phyloP scores from a whole-genome alignment of 2,113 vertebrate genomes.

The Plecturocebus donacophilus region DNA sequence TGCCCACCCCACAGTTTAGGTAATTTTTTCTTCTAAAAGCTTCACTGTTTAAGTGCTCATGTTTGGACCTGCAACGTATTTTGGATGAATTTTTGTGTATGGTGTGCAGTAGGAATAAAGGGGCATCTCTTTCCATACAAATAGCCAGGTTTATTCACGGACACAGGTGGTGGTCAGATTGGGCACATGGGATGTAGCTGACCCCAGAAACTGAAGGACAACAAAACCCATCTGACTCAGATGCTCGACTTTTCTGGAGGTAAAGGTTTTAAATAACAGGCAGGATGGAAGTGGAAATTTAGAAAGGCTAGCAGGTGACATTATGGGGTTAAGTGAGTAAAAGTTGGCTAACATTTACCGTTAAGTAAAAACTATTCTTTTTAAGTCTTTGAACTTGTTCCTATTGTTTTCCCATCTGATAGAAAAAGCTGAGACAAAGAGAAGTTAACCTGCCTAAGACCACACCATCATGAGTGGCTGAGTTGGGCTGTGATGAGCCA shows the following conservation, averaged over 20 bases:
- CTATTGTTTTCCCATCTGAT: background rate
- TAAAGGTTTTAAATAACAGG: background rate
- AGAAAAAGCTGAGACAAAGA: background rate
- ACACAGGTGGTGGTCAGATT: background rate
- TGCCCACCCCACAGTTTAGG: background rate
- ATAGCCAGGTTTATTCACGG: background rate
- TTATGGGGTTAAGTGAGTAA: accelerated
- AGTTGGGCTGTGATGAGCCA: background rate
- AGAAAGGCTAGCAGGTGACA: background rate
- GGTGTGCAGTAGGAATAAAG: background rate
- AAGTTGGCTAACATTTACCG: background rate
- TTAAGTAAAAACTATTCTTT: background rate
- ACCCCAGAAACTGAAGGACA: background rate
- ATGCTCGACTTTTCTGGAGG: background rate
- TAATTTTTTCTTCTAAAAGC: background rate
- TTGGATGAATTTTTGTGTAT: background rate
- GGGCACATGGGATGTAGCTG: accelerated
- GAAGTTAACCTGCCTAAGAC: no score
- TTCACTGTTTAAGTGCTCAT: no score
- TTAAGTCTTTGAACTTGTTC: background rate
- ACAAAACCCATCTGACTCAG: background rate
- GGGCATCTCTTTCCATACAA: no score
- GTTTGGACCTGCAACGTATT: background rate
- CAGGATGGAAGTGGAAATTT: background rate
- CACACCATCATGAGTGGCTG: accelerated